These are phyloP conservation scores for Sialia sialis DNA, from an alignment of 2,113 vertebrate species.

Conservation along the genomic window DNA sequence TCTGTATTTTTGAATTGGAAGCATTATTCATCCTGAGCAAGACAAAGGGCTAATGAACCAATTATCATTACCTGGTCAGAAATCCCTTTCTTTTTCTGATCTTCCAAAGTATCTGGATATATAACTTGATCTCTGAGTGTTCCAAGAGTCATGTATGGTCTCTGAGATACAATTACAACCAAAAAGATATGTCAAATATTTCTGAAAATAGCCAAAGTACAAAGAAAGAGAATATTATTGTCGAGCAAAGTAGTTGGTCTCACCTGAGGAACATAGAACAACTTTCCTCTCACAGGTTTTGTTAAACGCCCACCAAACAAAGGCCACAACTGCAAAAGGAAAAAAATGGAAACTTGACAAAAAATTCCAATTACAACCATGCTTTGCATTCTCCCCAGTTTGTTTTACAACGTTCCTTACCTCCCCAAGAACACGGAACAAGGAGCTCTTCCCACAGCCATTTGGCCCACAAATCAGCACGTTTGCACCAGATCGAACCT, in stretches of 20 bases:
- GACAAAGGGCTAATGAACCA: not conserved
- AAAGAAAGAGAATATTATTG: not conserved
- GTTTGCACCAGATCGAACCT: conserved; percentile 93
- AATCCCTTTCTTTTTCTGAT: conserved; percentile 89
- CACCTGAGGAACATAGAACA: conserved; percentile 99
- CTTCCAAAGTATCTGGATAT: conserved; percentile 90
- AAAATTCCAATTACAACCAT: not conserved
- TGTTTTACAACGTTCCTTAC: conserved; percentile 65
- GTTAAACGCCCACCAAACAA: conserved; percentile 92
- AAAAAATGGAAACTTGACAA: not conserved
- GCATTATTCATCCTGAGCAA: not conserved
- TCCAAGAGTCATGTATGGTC: conserved; percentile 97
- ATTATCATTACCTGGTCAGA: conserved; percentile 83
- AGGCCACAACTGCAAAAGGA: conserved; percentile 86
- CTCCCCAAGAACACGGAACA: conserved; percentile 95
- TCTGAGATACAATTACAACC: conserved; percentile 69
- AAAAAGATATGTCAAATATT: not conserved
- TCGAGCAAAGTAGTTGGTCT: not conserved
- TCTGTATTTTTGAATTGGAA: not conserved
- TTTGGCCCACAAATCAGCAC: conserved; percentile 98
- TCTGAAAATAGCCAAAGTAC: not conserved
- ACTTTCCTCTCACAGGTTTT: conserved; percentile 93
- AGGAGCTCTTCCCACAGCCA: conserved; percentile 96
- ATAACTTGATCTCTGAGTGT: conserved; percentile 96
- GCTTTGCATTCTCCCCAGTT: accelerated